Base-by-base conservation (phyloP, 2,888 invertebrate genomes). In the Mechanitis messenoides region DNA sequence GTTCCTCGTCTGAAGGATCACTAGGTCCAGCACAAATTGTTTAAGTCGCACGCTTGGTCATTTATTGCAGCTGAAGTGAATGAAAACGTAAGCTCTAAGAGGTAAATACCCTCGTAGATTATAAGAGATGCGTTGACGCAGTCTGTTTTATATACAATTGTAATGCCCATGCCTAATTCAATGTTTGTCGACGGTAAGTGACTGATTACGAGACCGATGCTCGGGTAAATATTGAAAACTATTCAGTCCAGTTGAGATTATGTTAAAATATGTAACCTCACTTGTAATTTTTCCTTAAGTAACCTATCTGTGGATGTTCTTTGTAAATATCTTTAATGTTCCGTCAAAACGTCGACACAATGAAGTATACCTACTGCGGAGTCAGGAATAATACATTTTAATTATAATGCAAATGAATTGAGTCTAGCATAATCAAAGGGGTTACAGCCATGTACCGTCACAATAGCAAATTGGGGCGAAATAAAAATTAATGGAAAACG, bases 401-500 rank as follows among this genome's bases (percentile, higher is more conserved):
- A 87, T 89, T 87, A 87, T 87, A 87, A 87, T 86, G 82, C 81
- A 84, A 87, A 86, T 88, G 89, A 85, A 85, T 87, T 87, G 85
- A 85, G 86, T 87, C 86, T 84, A 83, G 83, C 74, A 82, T 83
- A 86, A 87, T 85, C 82, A 85, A 90, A 89, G 87, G 87, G 85
- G 88, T 90, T 85, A 83, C 83, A 83, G 84, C 84, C 81, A 84
- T 85, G 84, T 86, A 83, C 82, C 81, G 84, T 83, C 84, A 85
- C 86, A 83, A 84, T 83, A 83, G 81, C 84, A 86, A 90, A 88
- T 89, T 86, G 94, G 92, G 94, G 92, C 80, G 83, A 88, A 90
- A 89, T 88, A 89, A 88, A 89, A 89, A 89, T 87, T 89, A 89
- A 89, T 90, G 85, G 85, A 88, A 90, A 89, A 88, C 87, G 87